Evolutionary conservation across 2,113 vertebrate species (phyloP).

Genomic region (Brienomyrus longianalis): DNA sequence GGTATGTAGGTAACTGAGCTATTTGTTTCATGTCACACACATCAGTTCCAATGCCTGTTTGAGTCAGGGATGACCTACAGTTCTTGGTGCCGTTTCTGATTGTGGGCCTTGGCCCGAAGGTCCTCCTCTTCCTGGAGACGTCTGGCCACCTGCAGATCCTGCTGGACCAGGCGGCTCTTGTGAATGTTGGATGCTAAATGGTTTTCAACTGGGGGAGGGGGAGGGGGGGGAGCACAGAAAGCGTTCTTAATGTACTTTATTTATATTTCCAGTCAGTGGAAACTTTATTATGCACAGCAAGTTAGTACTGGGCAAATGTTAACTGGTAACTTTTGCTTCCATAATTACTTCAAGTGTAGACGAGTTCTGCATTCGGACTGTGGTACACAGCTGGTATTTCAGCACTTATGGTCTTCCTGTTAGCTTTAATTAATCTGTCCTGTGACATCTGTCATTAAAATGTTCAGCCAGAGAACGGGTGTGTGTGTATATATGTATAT

Average conservation of each 20-base stretch:
- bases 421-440: background rate
- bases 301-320: background rate
- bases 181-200: conserved; percentile 92
- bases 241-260: background rate
- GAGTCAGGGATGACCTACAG: conserved; percentile 62
- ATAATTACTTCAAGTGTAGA: background rate
- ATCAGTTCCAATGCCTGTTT: background rate
- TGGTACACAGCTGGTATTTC: background rate
- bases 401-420: background rate
- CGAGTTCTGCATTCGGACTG: background rate
- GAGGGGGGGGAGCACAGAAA: background rate
- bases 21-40: background rate
- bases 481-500: too few relatives aligned
- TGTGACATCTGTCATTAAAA: background rate
- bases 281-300: background rate
- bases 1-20: background rate
- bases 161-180: conserved; percentile 84
- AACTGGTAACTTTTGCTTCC: background rate
- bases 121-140: conserved; percentile 90
- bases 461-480: background rate
- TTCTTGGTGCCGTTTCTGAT: conserved; percentile 66
- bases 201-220: conserved; percentile 73
- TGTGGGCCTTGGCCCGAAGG: conserved; percentile 69
- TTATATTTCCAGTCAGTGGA: background rate
- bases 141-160: conserved; percentile 88